Percentiles rank a stretch among this genome's conserved stretches.
phyloP scores from a whole-genome alignment of 2,113 vertebrate species.

The Ramphastos sulfuratus region DNA sequence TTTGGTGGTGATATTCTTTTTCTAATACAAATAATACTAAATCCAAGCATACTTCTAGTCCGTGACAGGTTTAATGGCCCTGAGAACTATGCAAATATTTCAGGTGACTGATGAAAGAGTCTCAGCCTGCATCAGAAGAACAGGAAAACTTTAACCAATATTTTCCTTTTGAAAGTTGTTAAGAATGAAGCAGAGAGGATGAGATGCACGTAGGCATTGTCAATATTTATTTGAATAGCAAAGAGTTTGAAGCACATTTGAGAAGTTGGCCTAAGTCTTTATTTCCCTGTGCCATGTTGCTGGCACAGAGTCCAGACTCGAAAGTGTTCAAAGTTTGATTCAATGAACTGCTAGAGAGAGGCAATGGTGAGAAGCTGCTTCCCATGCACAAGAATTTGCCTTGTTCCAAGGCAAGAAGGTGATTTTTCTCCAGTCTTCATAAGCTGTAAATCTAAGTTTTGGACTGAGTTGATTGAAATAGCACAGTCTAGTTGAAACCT shows the following conservation, averaged over 20 bases:
- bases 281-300: constrained; percentile 21
- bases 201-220: not conserved
- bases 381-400: not conserved
- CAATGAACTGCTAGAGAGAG: not conserved
- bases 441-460: not conserved
- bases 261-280: not conserved
- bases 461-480: not conserved
- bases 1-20: not conserved
- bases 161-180: not conserved
- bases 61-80: not conserved
- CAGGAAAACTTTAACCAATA: not conserved
- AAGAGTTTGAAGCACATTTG: not conserved
- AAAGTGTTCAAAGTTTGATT: not conserved
- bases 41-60: not conserved
- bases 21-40: not conserved
- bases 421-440: not conserved
- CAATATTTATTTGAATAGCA: constrained; percentile 12
- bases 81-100: not conserved
- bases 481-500: not conserved
- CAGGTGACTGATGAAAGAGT: not conserved
- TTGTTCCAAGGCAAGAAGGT: not conserved
- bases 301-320: not conserved
- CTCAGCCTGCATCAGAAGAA: not conserved
- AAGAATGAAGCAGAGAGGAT: not conserved
- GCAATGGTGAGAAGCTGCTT: not conserved